Evolutionary conservation across 2,113 vertebrate species (phyloP).

Genomic region (Petromus typicus): DNA sequence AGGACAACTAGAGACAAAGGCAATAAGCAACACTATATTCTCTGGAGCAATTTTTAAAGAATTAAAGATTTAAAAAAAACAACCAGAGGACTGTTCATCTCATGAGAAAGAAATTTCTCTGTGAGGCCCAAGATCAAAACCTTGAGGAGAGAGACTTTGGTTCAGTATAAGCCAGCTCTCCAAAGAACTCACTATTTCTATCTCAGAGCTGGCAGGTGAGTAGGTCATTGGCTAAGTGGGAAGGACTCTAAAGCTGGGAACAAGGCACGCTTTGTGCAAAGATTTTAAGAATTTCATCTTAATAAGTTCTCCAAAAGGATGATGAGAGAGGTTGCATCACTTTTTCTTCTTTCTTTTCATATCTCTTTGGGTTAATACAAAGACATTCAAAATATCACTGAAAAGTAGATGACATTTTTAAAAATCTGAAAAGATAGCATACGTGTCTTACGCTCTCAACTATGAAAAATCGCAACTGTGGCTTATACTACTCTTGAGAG

Average conservation of each 20-base stretch:
- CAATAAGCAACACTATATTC: neutral
- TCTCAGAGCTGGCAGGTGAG: neutral
- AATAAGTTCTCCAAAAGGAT: neutral
- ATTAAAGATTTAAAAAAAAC: neutral
- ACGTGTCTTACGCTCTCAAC: neutral
- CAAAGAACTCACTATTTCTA: neutral
- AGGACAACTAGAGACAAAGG: neutral
- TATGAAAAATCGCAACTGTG: neutral
- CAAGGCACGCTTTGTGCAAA: neutral
- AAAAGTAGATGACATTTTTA: neutral
- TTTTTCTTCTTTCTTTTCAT: neutral
- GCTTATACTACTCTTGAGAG: neutral
- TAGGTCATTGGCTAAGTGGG: neutral
- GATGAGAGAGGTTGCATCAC: neutral
- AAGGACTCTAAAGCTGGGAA: neutral
- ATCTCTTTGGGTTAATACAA: neutral
- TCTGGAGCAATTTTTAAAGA: neutral
- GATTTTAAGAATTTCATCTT: neutral
- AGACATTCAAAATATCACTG: neutral
- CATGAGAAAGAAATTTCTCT: neutral
- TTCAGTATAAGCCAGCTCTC: neutral
- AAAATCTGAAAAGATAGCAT: neutral
- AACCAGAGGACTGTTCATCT: neutral
- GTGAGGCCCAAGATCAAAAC: neutral
- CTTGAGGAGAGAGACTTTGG: neutral